Percentiles rank a stretch among this genome's conserved stretches.
phyloP scores from a whole-genome alignment of 64 coral and sea anemone genomes.

The Actinia equina region DNA sequence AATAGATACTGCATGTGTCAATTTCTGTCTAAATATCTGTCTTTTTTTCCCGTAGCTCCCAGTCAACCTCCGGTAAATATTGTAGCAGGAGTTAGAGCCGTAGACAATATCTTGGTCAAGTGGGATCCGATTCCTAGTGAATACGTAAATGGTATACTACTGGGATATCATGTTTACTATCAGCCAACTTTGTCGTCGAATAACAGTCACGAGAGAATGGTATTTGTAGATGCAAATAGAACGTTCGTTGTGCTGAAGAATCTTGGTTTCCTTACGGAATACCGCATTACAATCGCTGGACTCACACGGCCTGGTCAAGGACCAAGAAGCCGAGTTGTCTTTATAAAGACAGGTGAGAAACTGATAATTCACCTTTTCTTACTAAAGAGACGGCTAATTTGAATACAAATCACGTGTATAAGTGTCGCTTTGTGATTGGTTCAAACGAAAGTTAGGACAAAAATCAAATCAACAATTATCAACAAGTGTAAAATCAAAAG shows the following conservation, averaged over 20 bases:
- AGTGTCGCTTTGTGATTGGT: too few species aligned
- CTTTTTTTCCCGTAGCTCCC: neutral
- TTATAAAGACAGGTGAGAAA: neutral
- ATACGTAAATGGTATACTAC: neutral
- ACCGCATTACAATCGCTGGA: neutral
- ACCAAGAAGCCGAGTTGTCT: neutral
- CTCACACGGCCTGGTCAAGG: neutral
- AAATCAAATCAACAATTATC: too few species aligned
- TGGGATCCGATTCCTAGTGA: neutral
- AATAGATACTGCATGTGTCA: too few species aligned
- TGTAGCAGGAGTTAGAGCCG: neutral
- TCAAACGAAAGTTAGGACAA: too few species aligned
- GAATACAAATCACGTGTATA: too few species aligned
- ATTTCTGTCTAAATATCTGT: neutral
- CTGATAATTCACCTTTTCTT: neutral
- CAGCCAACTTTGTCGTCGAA: neutral
- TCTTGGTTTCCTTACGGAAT: neutral
- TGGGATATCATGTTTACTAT: conserved; percentile 1
- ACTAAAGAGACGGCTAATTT: too few species aligned
- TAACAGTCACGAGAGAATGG: neutral
- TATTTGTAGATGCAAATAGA: neutral
- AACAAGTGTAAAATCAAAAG: too few species aligned
- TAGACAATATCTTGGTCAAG: neutral
- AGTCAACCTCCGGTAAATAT: neutral
- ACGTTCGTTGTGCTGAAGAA: neutral